phyloP scores from a whole-genome alignment of 2,888 invertebrate genomes.

The Dasysyrphus albostriatus region DNA sequence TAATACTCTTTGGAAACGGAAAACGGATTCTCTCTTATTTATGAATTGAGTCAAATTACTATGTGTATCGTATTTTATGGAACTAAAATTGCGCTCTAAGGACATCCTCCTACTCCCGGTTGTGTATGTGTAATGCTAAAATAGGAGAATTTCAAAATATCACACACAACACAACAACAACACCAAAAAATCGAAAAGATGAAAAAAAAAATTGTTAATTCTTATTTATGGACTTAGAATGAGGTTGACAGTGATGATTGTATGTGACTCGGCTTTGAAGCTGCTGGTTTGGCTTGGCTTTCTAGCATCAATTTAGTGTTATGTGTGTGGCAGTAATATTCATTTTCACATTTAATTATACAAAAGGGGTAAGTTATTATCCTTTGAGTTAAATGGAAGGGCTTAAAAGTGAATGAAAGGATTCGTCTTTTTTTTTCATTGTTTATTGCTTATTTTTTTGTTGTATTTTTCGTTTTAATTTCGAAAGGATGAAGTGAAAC shows the following conservation, averaged over 20 bases:
- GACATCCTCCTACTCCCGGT: constrained; percentile 42
- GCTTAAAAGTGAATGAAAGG: constrained; percentile 34
- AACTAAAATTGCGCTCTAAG: constrained; percentile 36
- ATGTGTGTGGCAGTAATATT: constrained; percentile 47
- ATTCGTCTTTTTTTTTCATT: not conserved
- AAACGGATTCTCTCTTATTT: constrained; percentile 68
- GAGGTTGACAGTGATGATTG: constrained; percentile 46
- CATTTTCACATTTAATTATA: constrained; percentile 65
- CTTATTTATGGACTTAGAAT: constrained; percentile 59
- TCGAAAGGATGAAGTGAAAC: constrained; percentile 22
- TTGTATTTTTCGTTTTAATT: constrained; percentile 6
- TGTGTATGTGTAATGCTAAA: constrained; percentile 26
- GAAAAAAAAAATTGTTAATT: constrained; percentile 46
- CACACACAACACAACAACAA: not conserved
- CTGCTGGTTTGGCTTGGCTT: not conserved
- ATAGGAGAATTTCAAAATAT: constrained; percentile 12
- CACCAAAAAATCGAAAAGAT: not conserved
- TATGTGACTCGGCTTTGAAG: constrained; percentile 8
- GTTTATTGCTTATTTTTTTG: too few relatives aligned
- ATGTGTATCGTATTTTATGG: constrained; percentile 51
- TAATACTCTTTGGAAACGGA: constrained; percentile 54
- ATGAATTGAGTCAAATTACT: constrained; percentile 73
- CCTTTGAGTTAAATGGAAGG: constrained; percentile 15
- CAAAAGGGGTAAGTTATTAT: constrained; percentile 54
- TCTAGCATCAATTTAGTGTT: constrained; percentile 45